Conservation (phyloP, 2,113 vertebrate genomes). For the Cyanoramphus novaezelandiae region DNA sequence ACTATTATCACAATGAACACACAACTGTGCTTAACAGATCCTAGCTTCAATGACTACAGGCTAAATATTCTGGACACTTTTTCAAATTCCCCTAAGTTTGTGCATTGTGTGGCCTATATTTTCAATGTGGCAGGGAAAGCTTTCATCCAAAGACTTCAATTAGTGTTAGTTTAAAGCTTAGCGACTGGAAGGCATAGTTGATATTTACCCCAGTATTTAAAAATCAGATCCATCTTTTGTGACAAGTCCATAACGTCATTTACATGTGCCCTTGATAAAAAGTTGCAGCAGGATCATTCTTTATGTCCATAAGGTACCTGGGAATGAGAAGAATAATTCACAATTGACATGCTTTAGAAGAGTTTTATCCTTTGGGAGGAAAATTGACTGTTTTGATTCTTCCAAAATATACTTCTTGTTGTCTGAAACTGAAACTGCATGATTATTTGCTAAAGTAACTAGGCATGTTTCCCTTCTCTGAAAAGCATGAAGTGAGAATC, state of each 20-base stretch:
- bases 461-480: not conserved
- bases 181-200: not conserved
- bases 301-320: not conserved
- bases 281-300: not conserved
- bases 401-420: not conserved
- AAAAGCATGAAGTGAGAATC: conserved; percentile 1
- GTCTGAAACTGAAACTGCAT: not conserved
- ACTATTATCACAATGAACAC: not conserved
- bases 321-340: not conserved
- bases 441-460: conserved; percentile 7
- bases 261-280: not conserved
- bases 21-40: not conserved
- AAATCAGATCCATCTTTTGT: not conserved
- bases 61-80: not conserved
- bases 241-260: not conserved
- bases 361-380: not conserved
- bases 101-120: not conserved
- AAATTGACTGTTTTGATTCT: not conserved
- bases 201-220: not conserved
- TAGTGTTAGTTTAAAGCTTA: not conserved
- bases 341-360: not conserved
- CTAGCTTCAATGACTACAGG: not conserved
- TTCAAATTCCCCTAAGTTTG: not conserved
- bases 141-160: not conserved
- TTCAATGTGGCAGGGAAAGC: not conserved